Evolutionary conservation across 2,888 invertebrate species (phyloP).

Genomic region (Tiphia femorata): DNA sequence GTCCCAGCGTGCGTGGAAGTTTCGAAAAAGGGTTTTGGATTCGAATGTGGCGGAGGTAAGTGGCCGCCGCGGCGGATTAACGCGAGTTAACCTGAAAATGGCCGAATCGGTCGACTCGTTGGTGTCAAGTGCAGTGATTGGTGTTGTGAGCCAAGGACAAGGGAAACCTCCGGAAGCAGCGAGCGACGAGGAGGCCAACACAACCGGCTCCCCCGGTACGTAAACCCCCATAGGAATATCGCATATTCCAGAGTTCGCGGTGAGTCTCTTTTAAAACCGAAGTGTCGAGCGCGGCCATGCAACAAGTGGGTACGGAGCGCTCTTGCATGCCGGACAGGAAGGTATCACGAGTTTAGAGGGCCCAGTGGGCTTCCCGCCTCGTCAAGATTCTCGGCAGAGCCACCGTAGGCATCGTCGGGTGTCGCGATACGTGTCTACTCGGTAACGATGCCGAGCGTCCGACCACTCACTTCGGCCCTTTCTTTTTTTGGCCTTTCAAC

Average conservation of each 20-base stretch:
- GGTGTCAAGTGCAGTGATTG: conserved; percentile 53
- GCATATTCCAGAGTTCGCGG: conserved; percentile 18
- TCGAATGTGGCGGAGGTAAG: conserved; percentile 54
- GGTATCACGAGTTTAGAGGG: conserved; percentile 5
- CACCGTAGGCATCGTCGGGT: too few species aligned
- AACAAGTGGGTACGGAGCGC: conserved; percentile 59
- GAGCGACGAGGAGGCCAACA: conserved; percentile 30
- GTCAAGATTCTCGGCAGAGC: too few species aligned
- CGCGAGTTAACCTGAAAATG: conserved; percentile 62
- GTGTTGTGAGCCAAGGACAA: conserved; percentile 44
- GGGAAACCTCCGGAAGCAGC: conserved; percentile 29
- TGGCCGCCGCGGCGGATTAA: conserved; percentile 51
- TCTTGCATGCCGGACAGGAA: conserved; percentile 45
- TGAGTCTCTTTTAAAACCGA: conserved; percentile 40
- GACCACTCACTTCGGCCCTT: too few species aligned
- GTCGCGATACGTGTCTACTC: too few species aligned
- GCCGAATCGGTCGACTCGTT: conserved; percentile 57
- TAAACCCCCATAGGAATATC: conserved; percentile 34
- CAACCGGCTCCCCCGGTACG: conserved; percentile 50
- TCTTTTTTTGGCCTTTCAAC: too few species aligned
- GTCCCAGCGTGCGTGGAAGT: conserved; percentile 45
- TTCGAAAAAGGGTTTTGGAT: conserved; percentile 57
- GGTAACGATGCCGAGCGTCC: too few species aligned
- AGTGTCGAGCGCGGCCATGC: conserved; percentile 51
- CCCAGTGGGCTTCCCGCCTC: too few species aligned